Evolutionary conservation across 2,113 vertebrate genomes (phyloP), one percentile per base, ranked within the genome.

Genomic region (Melanotaenia duboulayi): DNA sequence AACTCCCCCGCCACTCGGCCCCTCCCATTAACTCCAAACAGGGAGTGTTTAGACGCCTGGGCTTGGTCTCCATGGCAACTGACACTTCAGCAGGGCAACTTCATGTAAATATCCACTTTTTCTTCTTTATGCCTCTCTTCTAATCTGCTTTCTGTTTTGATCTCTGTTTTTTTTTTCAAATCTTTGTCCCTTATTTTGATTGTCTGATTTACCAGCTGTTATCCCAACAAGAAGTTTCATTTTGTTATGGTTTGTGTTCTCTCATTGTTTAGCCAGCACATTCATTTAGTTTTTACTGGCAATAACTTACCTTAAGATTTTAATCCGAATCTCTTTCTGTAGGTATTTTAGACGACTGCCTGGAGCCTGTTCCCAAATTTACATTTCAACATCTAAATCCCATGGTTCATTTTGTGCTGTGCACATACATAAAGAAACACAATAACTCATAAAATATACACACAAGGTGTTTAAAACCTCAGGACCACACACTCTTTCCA

Each of bases 11-110:
- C 13, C 7, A 0, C 24, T 40, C 24, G 4, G 35, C 57, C 86
- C 65, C 86, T 73, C 65, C 74, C 44, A n/a, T 28, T 59, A 58
- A 78, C 50, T 86, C 72, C 78, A 72, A 83, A 84, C 60, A 56
- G 37, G 61, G 57, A 74, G 70, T 80, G 89, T 20, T 86, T 90
- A 93, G 94, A 95, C 91, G 90, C 89, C 76, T 19, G 50, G 69
- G 74, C 74, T 72, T 54, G 69, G 72, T 95, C 77, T 56, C 91
- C 92, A 95, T 94, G 83, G 93, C 80, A 94, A 96, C 95, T 86
- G 68, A 73, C 78, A 89, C 77, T 72, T 76, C 60, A 82, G 35
- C 73, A 79, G 78, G 24, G 70, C 63, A 42, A 51, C 62, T 66
- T 76, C 23, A 17, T 74, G 85, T 87, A 76, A 71, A 83, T 76